phyloP scores from a whole-genome alignment of 1,140 invertebrate species.

The Plectrocnemia conspersa region DNA sequence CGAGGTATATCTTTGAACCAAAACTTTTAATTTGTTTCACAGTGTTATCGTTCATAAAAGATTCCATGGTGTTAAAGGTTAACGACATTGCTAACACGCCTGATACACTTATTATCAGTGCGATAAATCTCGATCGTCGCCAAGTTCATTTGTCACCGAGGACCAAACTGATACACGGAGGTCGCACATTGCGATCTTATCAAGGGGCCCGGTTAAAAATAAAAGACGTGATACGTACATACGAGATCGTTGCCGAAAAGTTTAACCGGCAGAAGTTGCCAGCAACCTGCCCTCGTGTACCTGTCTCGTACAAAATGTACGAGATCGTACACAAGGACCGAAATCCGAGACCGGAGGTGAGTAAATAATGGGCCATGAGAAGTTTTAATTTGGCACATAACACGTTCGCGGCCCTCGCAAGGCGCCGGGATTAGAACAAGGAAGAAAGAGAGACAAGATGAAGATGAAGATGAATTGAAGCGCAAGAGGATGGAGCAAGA shows the following conservation, averaged over 20 bases:
- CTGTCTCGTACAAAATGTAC: too few relatives aligned
- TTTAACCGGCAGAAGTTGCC: background rate
- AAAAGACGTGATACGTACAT: background rate
- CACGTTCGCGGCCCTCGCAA: constrained; percentile 13
- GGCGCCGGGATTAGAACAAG: background rate
- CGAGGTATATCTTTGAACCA: too few relatives aligned
- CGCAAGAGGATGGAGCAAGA: constrained; percentile 21
- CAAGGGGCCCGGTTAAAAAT: background rate
- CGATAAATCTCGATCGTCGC: constrained; percentile 3
- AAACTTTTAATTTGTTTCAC: too few relatives aligned
- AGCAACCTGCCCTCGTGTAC: too few relatives aligned
- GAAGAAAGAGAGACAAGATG: background rate
- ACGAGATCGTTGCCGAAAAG: background rate
- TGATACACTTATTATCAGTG: too few relatives aligned
- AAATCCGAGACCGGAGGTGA: constrained; percentile 23
- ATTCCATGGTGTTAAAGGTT: too few relatives aligned
- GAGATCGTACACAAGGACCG: constrained; percentile 1
- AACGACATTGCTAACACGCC: too few relatives aligned
- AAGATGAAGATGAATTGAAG: constrained; percentile 19
- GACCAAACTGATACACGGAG: constrained; percentile 13
- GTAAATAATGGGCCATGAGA: constrained; percentile 29
- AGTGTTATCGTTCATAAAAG: too few relatives aligned
- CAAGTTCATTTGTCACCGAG: constrained; percentile 10
- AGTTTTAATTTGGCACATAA: constrained; percentile 33
- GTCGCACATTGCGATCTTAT: constrained; percentile 14